A percentile compares a stretch with the other conserved stretches of the same genome.
These are phyloP conservation scores for Crocallis elinguaria DNA, from an alignment of 2,888 invertebrate genomes.

Conservation along the genomic window DNA sequence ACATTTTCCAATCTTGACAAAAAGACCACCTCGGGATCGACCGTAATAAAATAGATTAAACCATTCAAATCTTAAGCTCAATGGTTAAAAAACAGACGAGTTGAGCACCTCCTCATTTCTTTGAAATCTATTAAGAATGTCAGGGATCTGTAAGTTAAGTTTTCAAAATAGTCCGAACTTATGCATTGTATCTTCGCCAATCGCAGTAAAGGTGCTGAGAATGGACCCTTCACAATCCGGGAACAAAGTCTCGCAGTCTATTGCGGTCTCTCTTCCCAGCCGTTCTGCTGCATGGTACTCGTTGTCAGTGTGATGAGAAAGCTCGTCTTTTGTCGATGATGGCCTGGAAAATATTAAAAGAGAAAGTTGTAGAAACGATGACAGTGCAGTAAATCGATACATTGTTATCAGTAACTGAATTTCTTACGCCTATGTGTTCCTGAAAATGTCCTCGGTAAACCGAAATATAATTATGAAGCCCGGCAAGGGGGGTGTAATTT, in stretches of 20 bases:
- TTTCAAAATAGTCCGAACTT: conserved; percentile 65
- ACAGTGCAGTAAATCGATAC: too few relatives aligned
- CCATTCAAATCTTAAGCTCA: too few relatives aligned
- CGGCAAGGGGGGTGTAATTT: too few relatives aligned
- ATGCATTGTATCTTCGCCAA: conserved; percentile 74
- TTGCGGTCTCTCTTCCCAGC: conserved; percentile 83
- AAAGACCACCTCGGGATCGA: too few relatives aligned
- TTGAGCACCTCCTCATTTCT: not conserved
- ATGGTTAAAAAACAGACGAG: not conserved
- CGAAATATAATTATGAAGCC: too few relatives aligned
- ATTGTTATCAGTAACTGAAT: too few relatives aligned
- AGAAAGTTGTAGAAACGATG: not conserved
- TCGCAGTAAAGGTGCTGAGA: conserved; percentile 84
- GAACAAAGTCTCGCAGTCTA: conserved; percentile 84
- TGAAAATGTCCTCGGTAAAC: too few relatives aligned
- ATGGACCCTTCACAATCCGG: conserved; percentile 86
- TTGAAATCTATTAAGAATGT: not conserved
- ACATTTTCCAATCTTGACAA: too few relatives aligned
- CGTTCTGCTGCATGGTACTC: conserved; percentile 90
- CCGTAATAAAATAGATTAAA: too few relatives aligned
- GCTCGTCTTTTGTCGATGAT: conserved; percentile 87
- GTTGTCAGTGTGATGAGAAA: conserved; percentile 87
- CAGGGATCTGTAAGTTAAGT: too few relatives aligned
- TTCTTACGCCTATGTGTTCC: too few relatives aligned
- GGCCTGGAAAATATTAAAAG: conserved; percentile 79